phyloP scores from a whole-genome alignment of 2,888 invertebrate genomes.

The Rhagonycha fulva region DNA sequence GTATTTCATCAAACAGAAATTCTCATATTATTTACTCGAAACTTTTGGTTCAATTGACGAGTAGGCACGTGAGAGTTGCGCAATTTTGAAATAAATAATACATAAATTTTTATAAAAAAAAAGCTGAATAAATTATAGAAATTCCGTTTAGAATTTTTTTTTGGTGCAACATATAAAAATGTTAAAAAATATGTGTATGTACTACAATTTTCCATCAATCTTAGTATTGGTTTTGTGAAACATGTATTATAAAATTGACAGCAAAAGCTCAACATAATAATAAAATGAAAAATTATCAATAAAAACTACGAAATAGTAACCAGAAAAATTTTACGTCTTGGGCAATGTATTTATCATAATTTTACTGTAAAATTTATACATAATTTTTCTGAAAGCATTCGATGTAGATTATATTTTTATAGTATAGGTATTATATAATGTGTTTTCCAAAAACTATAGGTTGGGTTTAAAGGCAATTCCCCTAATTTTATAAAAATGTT shows the following conservation, averaged over 20 bases:
- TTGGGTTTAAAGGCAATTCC: too few relatives aligned
- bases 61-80: neutral
- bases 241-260: neutral
- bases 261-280: neutral
- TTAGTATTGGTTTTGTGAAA: neutral
- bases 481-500: too few relatives aligned
- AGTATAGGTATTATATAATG: too few relatives aligned
- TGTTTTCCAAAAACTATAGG: too few relatives aligned
- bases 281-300: neutral
- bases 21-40: neutral
- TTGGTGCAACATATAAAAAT: neutral
- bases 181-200: neutral
- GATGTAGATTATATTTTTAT: too few relatives aligned
- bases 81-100: neutral
- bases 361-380: too few relatives aligned
- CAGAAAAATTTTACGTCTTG: neutral
- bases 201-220: neutral
- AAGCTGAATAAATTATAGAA: neutral
- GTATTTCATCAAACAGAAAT: neutral
- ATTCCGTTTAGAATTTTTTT: neutral
- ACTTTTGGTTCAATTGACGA: neutral
- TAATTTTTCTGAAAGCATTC: too few relatives aligned
- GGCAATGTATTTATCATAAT: neutral
- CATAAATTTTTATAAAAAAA: neutral
- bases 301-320: neutral